Evolutionary conservation across 1,140 invertebrate genomes (phyloP), one percentile per base, ranked within the genome.

Genomic region (Drosophila baimaii): DNA sequence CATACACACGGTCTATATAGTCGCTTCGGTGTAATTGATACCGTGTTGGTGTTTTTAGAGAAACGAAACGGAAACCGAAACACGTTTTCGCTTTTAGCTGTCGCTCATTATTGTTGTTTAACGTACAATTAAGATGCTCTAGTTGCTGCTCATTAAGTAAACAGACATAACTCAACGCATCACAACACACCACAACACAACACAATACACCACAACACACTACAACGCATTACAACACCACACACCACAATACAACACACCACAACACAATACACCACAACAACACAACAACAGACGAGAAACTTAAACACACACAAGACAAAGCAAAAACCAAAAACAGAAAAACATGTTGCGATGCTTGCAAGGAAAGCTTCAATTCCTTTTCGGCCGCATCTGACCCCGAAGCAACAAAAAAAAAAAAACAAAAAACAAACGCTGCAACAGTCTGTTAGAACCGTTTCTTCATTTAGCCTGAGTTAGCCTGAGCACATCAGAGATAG

Each of bases 61-160:
- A 65, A 54, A 55, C 47, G 33, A 69, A 56, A 52, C 44, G 37
- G 15, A n/a, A 52, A 47, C 47, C 31, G 27, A 39, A 65, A 46
- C 12, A 46, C 49, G 47, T 64, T 61, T 58, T 52, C 62, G 41
- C 64, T 69, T 72, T 51, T 88, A 62, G 51, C 79, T 73, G 55
- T 82, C 83, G 79, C 82, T 70, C 81, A 79, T 65, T 82, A 82
- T 74, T 88, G 83, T 86, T 86, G 75, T 85, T 81, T 57, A 71
- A 68, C 69, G 44, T 59, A 62, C 69, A 70, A 79, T 75, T 58
- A 88, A 79, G 64, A 79, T 64, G 77, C 66, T 61, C 57, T 76
- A 64, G 43, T 69, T 77, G 75, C 81, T 73, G 57, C 57, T 88
- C 63, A 77, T 68, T 37, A 61, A 59, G 44, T 56, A 61, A 39